phyloP scores from a whole-genome alignment of 2,888 invertebrate genomes.

The Cylloceria caligata region DNA sequence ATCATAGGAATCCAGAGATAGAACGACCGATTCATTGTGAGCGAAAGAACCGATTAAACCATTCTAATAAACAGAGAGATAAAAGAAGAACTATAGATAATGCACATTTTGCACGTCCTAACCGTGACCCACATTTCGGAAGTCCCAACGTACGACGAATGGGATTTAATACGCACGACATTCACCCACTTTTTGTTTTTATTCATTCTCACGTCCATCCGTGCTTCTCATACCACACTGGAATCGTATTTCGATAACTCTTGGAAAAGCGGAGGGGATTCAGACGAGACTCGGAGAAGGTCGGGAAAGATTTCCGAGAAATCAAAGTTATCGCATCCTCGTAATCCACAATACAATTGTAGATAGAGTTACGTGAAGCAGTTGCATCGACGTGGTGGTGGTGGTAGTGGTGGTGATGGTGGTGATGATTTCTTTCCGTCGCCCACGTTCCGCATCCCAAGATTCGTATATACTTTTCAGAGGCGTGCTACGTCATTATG shows the following conservation, averaged over 20 bases:
- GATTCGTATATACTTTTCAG: constrained; percentile 29
- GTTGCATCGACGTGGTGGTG: constrained; percentile 40
- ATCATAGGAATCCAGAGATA: neutral
- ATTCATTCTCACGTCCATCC: neutral
- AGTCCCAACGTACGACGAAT: constrained; percentile 40
- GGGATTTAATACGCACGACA: constrained; percentile 66
- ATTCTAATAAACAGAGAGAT: constrained; percentile 5
- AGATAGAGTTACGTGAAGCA: constrained; percentile 38
- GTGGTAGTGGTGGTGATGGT: no score
- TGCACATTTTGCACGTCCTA: constrained; percentile 59
- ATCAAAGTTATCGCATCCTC: constrained; percentile 6
- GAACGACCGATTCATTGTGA: constrained; percentile 10
- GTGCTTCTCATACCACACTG: neutral
- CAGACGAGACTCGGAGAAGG: neutral
- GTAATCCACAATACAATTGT: constrained; percentile 3
- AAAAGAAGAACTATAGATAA: constrained; percentile 12
- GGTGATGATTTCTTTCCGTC: constrained; percentile 30
- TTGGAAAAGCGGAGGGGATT: neutral
- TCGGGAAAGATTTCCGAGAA: constrained; percentile 9
- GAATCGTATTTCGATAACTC: neutral
- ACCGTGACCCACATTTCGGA: constrained; percentile 75
- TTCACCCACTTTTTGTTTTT: constrained; percentile 71
- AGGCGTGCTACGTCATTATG: constrained; percentile 55
- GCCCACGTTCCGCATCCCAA: constrained; percentile 56
- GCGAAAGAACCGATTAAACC: constrained; percentile 3